Base-by-base conservation (phyloP, 2,888 invertebrate genomes). In the Osmoderma eremita region DNA sequence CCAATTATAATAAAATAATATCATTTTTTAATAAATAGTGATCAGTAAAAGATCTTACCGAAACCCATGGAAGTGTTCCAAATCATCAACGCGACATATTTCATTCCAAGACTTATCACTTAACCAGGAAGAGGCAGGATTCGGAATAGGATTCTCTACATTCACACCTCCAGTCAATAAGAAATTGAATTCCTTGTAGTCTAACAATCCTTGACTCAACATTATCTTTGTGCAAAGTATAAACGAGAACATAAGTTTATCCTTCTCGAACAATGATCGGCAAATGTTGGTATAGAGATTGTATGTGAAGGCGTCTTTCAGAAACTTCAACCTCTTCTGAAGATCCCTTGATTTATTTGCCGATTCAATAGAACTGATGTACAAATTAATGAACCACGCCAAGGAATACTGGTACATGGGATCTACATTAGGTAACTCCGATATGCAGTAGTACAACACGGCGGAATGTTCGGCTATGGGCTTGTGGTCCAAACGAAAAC, bases 371-470 rank as follows among this genome's bases (percentile, higher is more conserved):
- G 93, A 92, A 70, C 86, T 84, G 4, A 91, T 83, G 77, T 92
- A 94, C 38, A 95, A 85, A 81, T 91, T 91, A 71, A 94, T 92
- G 81, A 94, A 95, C 94, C 95, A 95, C 10, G 87, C 87, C 48
- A 94, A 84, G 0, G 94, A 94, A 81, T 92, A 95, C 80, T 94
- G 94, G 81, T 94, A 95, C 93, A 94, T 94, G 5, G 93, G 92
- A 82, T 94, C 92, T 36, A 95, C 90, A 77, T 91, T 92, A 8
- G 93, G 91, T 72, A 94, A 83, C 83, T 94, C 92, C 0, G 91
- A 91, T 22, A 94, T 88, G 73, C 92, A 92, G 78, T 94, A 93
- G 80, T 93, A 94, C 50, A 94, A 83, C 42, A 90, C 88, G 6
- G 94, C 89, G 10, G 92, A 91, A 82, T 93, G 91, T 66, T 89